phyloP scores from a whole-genome alignment of 2,113 vertebrate species.

The Garra rufa region DNA sequence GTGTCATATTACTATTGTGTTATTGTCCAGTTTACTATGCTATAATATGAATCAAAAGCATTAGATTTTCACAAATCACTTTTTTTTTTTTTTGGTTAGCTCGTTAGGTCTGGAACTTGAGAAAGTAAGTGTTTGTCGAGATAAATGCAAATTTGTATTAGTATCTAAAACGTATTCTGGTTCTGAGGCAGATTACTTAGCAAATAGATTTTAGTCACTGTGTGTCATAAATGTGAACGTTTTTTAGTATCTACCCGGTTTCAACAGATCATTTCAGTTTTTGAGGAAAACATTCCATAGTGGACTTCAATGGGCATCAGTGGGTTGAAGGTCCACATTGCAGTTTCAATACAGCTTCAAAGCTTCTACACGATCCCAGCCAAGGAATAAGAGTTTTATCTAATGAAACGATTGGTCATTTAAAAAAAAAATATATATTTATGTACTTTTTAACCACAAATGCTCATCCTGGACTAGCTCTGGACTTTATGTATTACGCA shows the following conservation, averaged over 20 bases:
- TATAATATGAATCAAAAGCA: neutral
- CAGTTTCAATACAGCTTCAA: too few species aligned
- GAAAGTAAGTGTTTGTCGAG: slow-evolving; percentile 53
- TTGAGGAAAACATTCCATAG: too few species aligned
- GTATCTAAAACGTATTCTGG: neutral
- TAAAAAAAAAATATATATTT: too few species aligned
- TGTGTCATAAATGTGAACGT: slow-evolving; percentile 1
- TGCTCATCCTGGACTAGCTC: too few species aligned
- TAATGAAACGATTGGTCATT: too few species aligned
- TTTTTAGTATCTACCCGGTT: neutral
- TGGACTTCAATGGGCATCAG: too few species aligned
- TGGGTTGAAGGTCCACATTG: too few species aligned
- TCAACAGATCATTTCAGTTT: neutral
- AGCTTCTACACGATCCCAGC: too few species aligned
- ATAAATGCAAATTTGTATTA: neutral
- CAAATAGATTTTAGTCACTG: slow-evolving; percentile 9
- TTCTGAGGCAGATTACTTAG: neutral
- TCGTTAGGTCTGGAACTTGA: neutral
- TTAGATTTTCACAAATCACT: neutral
- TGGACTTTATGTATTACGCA: too few species aligned
- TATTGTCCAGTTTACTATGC: neutral
- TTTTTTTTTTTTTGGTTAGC: slow-evolving; percentile 62
- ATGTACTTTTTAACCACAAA: too few species aligned
- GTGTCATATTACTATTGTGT: slow-evolving; percentile 1
- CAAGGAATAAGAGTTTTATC: too few species aligned